Base-by-base conservation (phyloP, 2,888 invertebrate species). In the Carpatolechia fugitivella region DNA sequence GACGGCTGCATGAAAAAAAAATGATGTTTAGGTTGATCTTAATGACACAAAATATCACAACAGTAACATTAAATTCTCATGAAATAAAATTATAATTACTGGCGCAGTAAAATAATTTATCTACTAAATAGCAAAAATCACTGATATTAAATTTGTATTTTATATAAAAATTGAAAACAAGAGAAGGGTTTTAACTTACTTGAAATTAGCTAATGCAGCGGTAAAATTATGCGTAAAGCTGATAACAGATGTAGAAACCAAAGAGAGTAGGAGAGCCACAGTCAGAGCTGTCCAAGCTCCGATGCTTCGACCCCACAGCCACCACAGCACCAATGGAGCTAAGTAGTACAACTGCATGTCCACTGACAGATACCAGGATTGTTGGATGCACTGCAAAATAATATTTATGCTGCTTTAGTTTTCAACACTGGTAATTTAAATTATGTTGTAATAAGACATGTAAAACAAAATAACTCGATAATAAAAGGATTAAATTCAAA, bases 151-250 rank as follows among this genome's bases (percentile, higher is more conserved):
- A n/a, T n/a, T n/a, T n/a, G n/a, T n/a, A n/a, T n/a, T n/a, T n/a
- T n/a, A n/a, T n/a, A n/a, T n/a, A n/a, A n/a, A n/a, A n/a, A n/a
- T n/a, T n/a, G n/a, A n/a, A n/a, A n/a, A n/a, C n/a, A n/a, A n/a
- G n/a, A n/a, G n/a, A n/a, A n/a, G n/a, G n/a, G n/a, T n/a, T 11
- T 5, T 33, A 48, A 78, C 82, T 80, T 72, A 92, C 92, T 70
- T 66, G 16, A 80, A 68, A 29, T 84, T 77, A 2, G 72, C 66
- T 1, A 85, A 65, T 0, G 77, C 44, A 38, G 80, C 73, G 11
- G 80, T 76, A 56, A 80, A 89, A 36, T 82, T 55, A 41, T 82
- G 70, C 0, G 75, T 31, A 50, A 75, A 86, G 18, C 85, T 78
- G 61, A 85, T 74, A 3, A 71, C 16, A 2, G 77, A 65, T 57